Base-by-base conservation (phyloP, 2,888 invertebrate species). In the Clitarchus hookeri region DNA sequence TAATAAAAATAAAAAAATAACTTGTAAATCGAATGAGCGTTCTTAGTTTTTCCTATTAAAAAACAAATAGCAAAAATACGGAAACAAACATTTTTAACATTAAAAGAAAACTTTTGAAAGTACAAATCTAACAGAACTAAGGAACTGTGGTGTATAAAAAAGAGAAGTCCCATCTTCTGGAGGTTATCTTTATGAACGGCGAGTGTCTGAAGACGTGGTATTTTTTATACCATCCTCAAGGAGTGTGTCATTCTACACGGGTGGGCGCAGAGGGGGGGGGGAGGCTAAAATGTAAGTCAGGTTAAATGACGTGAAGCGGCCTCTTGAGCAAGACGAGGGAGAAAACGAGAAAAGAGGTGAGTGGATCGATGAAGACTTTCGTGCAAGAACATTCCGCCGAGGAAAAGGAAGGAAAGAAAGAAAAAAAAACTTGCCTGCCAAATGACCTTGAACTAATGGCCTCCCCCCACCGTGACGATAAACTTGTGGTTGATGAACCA, bases 261-360 rank as follows among this genome's bases (percentile, higher is more conserved):
- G 16, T 23, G 23, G 13, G n/a, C 23, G 65, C 65, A 65, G 12
- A 53, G 19, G n/a, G 65, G 6, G n/a, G 65, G 6, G 65, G 16
- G 11, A n/a, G 23, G 16, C 65, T 65, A 65, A 65, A 23, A 65
- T 53, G 65, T 65, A 65, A 65, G 65, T 65, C 65, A 65, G 65
- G 65, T 65, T 65, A 65, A 65, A 65, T 65, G 65, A 65, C 65
- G 65, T 65, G 65, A 65, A 65, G 65, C 65, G n/a, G 65, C 65
- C 36, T 65, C 65, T 65, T 65, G 19, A 65, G n/a, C 65, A 65
- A 65, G 65, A 65, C 65, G 23, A 65, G 65, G n/a, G 23, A n/a
- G 65, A n/a, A 65, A 23, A 65, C 0, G 8, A n/a, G 2, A 53
- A 19, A 19, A 53, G 19, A 65, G 23, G 23, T 4, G n/a, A 9